Evolutionary conservation across 1,140 invertebrate species (phyloP), one percentile per base, ranked within the genome.

Genomic region (Drosophila erecta): DNA sequence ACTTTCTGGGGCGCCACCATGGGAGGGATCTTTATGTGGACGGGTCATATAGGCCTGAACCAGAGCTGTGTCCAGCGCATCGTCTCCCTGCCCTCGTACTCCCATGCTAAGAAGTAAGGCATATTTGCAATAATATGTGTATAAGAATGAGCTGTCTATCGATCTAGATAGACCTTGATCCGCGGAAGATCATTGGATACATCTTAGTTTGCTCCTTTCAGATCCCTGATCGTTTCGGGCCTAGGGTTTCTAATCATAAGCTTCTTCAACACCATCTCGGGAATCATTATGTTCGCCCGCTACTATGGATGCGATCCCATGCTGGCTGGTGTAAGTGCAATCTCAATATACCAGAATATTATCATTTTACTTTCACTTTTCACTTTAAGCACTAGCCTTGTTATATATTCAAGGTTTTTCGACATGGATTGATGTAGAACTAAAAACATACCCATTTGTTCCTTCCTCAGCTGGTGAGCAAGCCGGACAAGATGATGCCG

Each of bases 291-390:
- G 69, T 97, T 94, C 80, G 96, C 95, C 0, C 93, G 94, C 20
- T 97, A 96, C 90, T 92, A 94, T 57, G 93, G 95, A 43, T 97
- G 96, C 84, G 96, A 97, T 92, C 96, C 96, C 0, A 90, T 96
- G 27, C 90, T 93, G 22, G 93, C 94, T 38, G 93, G 94, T 76
- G 94, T 94, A 89, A 92, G 87, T 77, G 37, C 5, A 0, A 8
- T n/a, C 3, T 12, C 44, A 24, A 7, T 2, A 30, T 8, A 30
- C n/a, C 7, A 2, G 0, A 30, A 30, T 27, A 27, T 27, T 27
- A 27, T 27, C 6, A 0, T 27, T 27, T 0, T 27, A 0, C 5
- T 7, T 1, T 24, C n/a, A n/a, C n/a, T n/a, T n/a, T n/a, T n/a
- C n/a, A n/a, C n/a, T n/a, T n/a, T n/a, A n/a, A n/a, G n/a, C n/a